Evolutionary conservation across 2,888 invertebrate genomes (phyloP).

Genomic region (Ormia ochracea): DNA sequence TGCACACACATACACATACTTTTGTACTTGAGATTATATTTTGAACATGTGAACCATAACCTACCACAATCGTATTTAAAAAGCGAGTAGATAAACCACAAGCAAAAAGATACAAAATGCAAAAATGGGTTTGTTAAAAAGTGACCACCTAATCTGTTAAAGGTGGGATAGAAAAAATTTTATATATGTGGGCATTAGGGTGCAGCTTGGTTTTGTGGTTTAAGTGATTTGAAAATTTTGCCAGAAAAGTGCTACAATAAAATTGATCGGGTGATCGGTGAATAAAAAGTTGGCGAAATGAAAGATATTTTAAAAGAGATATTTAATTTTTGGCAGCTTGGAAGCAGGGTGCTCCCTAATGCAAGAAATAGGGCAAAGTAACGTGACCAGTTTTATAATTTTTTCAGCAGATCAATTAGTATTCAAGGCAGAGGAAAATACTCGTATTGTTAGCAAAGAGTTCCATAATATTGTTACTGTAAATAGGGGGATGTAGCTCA

Average conservation of each 20-base stretch:
- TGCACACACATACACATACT: background rate
- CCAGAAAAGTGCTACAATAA: too few relatives aligned
- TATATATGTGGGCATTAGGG: too few relatives aligned
- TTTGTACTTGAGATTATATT: constrained; percentile 4
- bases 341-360: too few relatives aligned
- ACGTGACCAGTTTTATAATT: background rate
- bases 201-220: too few relatives aligned
- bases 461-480: background rate
- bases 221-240: too few relatives aligned
- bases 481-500: constrained; percentile 66
- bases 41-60: constrained; percentile 31
- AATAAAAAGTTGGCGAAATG: too few relatives aligned
- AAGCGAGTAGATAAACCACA: background rate
- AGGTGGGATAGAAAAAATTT: background rate
- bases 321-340: too few relatives aligned
- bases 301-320: too few relatives aligned
- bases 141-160: background rate
- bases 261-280: too few relatives aligned
- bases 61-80: constrained; percentile 28
- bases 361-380: background rate
- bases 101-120: too few relatives aligned
- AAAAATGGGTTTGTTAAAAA: background rate
- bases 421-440: background rate
- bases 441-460: background rate
- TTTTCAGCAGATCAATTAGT: background rate